Conservation (phyloP, 1,140 invertebrate genomes). For the Uloborus diversus region DNA sequence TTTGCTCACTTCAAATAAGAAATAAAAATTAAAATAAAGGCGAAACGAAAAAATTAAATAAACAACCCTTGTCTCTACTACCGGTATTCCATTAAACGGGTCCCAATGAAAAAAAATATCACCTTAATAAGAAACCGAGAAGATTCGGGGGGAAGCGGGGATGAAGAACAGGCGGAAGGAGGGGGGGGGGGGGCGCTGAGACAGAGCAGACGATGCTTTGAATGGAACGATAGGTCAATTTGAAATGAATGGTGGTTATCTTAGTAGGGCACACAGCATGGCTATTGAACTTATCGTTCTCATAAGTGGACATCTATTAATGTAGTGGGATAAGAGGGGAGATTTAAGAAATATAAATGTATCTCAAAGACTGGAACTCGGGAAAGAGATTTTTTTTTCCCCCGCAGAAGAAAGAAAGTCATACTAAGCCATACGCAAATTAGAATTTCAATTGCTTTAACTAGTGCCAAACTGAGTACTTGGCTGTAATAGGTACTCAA, state of each 20-base stretch:
- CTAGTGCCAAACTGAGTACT: too few species aligned
- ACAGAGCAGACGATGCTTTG: neutral
- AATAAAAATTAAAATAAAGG: neutral
- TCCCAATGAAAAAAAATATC: constrained; percentile 7
- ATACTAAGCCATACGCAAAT: too few species aligned
- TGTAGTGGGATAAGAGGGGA: neutral
- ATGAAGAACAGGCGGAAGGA: too few species aligned
- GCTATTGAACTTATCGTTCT: neutral
- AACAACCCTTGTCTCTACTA: constrained; percentile 2
- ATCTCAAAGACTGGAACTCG: too few species aligned
- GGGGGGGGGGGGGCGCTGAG: too few species aligned
- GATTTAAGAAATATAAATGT: neutral
- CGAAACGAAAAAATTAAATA: constrained; percentile 8
- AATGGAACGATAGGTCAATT: neutral
- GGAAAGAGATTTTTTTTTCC: too few species aligned
- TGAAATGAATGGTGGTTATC: neutral
- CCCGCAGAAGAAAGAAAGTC: too few species aligned
- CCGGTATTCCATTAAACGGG: neutral
- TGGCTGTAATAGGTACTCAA: too few species aligned
- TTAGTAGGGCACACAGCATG: constrained; percentile 2
- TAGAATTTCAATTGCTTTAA: too few species aligned
- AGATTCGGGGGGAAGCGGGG: neutral
- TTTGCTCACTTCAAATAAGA: neutral
- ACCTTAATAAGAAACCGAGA: constrained; percentile 1
- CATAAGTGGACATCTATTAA: constrained; percentile 7